phyloP scores from a whole-genome alignment of 2,888 invertebrate species.

The Tinea pellionella region DNA sequence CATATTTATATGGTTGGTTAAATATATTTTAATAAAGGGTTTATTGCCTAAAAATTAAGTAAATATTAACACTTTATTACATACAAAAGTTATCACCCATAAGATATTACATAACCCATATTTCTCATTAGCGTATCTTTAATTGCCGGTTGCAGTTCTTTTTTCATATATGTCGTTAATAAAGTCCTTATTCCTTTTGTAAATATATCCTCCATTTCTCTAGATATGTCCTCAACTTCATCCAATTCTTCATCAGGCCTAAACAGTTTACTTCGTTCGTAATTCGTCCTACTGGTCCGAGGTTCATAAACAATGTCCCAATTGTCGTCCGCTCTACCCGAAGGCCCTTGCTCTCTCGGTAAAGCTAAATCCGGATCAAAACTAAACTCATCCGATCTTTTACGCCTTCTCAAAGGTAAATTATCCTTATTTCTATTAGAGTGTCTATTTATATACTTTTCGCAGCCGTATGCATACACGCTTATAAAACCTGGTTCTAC shows the following conservation, averaged over 20 bases:
- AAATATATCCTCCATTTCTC: conserved; percentile 88
- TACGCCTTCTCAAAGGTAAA: conserved; percentile 39
- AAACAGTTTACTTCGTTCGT: conserved; percentile 59
- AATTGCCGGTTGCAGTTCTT: conserved; percentile 84
- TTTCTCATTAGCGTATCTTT: conserved; percentile 88
- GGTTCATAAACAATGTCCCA: conserved; percentile 51
- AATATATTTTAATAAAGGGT: no score
- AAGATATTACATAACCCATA: conserved; percentile 88
- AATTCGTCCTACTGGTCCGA: conserved; percentile 39
- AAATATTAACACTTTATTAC: no score
- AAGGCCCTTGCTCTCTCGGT: conserved; percentile 27
- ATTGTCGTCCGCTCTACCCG: conserved; percentile 36
- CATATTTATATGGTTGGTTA: no score
- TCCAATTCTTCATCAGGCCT: conserved; percentile 66
- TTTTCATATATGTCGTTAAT: conserved; percentile 85
- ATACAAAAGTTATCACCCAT: conserved; percentile 64
- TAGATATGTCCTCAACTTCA: conserved; percentile 75
- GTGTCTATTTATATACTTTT: conserved; percentile 64
- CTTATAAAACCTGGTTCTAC: conserved; percentile 87
- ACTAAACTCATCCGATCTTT: conserved; percentile 51
- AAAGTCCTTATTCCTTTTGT: conserved; percentile 85
- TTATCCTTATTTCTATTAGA: conserved; percentile 49
- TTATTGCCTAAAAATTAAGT: no score
- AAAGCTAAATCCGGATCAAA: conserved; percentile 44
- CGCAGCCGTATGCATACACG: conserved; percentile 87